phyloP scores from a whole-genome alignment of 2,888 invertebrate species.

The Branchellion lobata region DNA sequence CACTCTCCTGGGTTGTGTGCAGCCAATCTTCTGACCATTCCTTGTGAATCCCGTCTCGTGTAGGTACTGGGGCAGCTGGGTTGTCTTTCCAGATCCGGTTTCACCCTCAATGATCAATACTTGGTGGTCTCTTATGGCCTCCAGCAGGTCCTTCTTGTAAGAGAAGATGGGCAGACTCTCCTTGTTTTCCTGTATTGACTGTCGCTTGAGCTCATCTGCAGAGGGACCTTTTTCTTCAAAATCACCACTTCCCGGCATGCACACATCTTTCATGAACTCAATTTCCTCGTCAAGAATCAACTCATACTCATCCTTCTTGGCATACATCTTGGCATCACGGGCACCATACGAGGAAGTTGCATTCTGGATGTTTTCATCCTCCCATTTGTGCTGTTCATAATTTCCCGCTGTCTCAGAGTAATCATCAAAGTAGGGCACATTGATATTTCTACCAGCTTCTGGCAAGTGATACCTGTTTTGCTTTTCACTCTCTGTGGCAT shows the following conservation, averaged over 20 bases:
- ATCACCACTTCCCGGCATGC: constrained; percentile 63
- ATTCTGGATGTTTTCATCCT: constrained; percentile 90
- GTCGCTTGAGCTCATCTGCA: constrained; percentile 65
- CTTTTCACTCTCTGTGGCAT: constrained; percentile 86
- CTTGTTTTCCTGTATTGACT: constrained; percentile 84
- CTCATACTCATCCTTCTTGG: constrained; percentile 75
- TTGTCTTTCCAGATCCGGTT: constrained; percentile 68
- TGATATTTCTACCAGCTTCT: constrained; percentile 53
- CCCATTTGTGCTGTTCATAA: constrained; percentile 82
- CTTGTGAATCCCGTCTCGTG: constrained; percentile 64
- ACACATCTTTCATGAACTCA: constrained; percentile 81
- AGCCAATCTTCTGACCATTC: constrained; percentile 82
- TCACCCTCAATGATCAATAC: constrained; percentile 92
- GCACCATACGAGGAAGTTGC: constrained; percentile 91
- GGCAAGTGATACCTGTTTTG: constrained; percentile 94
- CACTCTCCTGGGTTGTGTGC: constrained; percentile 93
- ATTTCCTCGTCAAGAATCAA: constrained; percentile 92
- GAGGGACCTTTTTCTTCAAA: neutral
- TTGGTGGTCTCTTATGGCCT: constrained; percentile 74
- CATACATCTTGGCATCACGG: constrained; percentile 70
- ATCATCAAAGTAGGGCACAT: constrained; percentile 66
- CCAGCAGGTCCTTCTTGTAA: constrained; percentile 61
- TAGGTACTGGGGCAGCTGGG: constrained; percentile 67
- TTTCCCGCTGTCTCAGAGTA: constrained; percentile 73
- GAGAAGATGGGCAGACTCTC: constrained; percentile 89